Conservation (phyloP, 2,113 vertebrate genomes). For the Lycocorax pyrrhopterus region DNA sequence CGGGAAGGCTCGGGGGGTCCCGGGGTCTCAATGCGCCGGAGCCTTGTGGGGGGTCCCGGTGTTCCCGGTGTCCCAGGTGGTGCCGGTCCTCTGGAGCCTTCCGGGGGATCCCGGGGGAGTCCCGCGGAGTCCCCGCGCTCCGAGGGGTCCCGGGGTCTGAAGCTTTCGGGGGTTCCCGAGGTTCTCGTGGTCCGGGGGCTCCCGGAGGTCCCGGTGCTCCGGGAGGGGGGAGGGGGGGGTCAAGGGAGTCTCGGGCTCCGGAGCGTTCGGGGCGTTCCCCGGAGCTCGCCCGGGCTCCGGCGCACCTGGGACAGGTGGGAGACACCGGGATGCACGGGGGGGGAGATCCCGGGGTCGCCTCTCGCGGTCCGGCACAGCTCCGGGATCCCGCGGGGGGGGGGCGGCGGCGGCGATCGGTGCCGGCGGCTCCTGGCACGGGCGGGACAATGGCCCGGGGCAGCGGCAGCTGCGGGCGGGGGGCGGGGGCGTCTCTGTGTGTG, state of each 20-base stretch:
- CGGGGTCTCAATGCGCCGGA: not conserved
- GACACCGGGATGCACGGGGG: not conserved
- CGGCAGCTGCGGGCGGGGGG: not conserved
- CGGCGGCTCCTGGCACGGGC: not conserved
- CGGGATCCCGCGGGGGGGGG: not conserved
- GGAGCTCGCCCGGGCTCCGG: not conserved
- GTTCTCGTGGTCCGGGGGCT: no score
- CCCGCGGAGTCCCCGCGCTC: no score
- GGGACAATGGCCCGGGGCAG: not conserved
- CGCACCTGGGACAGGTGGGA: not conserved
- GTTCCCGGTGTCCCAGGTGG: not conserved
- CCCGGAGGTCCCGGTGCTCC: not conserved
- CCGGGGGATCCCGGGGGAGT: not conserved
- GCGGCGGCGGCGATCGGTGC: not conserved
- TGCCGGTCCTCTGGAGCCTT: not conserved
- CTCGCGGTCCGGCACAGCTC: not conserved
- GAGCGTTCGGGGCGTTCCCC: not conserved
- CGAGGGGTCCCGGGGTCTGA: not conserved
- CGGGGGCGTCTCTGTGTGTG: not conserved
- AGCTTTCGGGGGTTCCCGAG: not conserved
- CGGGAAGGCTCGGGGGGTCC: not conserved
- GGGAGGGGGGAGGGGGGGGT: no score
- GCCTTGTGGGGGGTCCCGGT: not conserved
- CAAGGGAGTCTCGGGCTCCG: not conserved
- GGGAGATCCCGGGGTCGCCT: not conserved